phyloP scores from a whole-genome alignment of 2,888 invertebrate species.

The Octonoba sinensis region DNA sequence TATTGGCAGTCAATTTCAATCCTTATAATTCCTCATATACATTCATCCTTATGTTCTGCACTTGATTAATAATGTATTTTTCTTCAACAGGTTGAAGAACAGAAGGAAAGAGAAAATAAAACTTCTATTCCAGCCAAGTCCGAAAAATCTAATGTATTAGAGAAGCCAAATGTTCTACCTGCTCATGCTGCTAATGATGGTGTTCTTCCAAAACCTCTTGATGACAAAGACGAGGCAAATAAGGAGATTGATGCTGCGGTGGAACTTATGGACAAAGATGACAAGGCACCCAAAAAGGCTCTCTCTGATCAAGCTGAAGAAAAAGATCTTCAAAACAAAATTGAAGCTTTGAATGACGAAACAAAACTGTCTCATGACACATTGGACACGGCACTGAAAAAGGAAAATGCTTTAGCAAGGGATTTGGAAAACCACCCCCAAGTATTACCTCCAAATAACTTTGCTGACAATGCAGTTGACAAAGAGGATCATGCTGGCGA shows the following conservation, averaged over 20 bases:
- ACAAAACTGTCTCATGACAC: neutral
- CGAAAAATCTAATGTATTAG: conserved; percentile 19
- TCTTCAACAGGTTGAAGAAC: conserved; percentile 11
- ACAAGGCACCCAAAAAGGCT: conserved; percentile 6
- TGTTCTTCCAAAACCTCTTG: conserved; percentile 47
- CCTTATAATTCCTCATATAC: no score
- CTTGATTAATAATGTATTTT: neutral
- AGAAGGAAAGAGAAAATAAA: conserved; percentile 1
- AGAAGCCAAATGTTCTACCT: conserved; percentile 43
- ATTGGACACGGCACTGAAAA: neutral
- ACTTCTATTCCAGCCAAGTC: conserved; percentile 1
- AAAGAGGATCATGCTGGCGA: conserved; percentile 57
- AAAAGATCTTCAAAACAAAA: conserved; percentile 8
- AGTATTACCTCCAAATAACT: conserved; percentile 32
- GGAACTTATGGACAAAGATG: conserved; percentile 22
- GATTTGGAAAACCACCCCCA: conserved; percentile 50
- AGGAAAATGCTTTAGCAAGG: neutral
- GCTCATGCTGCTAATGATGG: conserved; percentile 30
- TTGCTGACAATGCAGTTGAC: conserved; percentile 39
- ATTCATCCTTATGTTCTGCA: no score
- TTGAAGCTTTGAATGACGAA: conserved; percentile 12
- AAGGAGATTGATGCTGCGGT: conserved; percentile 41
- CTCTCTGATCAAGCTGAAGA: conserved; percentile 13
- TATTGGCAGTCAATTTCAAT: no score
- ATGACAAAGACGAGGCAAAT: conserved; percentile 18